Conservation (phyloP, 2,113 vertebrate species). For the Macquaria ambigua region DNA sequence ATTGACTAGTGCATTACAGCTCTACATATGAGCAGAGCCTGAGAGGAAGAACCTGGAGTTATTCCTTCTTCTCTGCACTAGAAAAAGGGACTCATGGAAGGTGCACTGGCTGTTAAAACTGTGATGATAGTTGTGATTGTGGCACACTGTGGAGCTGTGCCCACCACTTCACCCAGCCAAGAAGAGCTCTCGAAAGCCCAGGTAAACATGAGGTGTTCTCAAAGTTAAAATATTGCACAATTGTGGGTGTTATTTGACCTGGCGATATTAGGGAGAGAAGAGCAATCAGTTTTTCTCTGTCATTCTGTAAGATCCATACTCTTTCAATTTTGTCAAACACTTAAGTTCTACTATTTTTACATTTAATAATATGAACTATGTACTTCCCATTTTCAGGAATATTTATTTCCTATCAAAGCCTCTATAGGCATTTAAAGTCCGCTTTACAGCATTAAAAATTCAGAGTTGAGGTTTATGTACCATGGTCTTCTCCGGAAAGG, state of each 20-base stretch:
- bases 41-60: not conserved
- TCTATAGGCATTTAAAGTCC: not conserved
- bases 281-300: no score
- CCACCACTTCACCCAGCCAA: conserved; percentile 25
- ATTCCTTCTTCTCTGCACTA: not conserved
- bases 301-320: not conserved
- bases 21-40: not conserved
- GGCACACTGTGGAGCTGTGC: conserved; percentile 34
- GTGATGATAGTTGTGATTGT: conserved; percentile 18
- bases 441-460: not conserved
- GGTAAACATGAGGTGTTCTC: conserved; percentile 41
- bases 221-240: not conserved
- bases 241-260: not conserved
- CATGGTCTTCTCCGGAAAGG: not conserved
- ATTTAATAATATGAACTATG: not conserved
- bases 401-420: not conserved
- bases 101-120: not conserved
- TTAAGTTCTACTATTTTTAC: no score
- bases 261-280: not conserved
- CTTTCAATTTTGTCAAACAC: no score
- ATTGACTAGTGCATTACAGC: not conserved
- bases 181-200: conserved; percentile 60
- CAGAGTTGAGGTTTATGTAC: not conserved
- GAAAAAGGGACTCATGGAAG: conserved; percentile 44
- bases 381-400: not conserved